A percentile compares a stretch with the other conserved stretches of the same genome.
Evolutionary conservation across 2,888 invertebrate genomes (phyloP).

Genomic region (Cancer borealis): DNA sequence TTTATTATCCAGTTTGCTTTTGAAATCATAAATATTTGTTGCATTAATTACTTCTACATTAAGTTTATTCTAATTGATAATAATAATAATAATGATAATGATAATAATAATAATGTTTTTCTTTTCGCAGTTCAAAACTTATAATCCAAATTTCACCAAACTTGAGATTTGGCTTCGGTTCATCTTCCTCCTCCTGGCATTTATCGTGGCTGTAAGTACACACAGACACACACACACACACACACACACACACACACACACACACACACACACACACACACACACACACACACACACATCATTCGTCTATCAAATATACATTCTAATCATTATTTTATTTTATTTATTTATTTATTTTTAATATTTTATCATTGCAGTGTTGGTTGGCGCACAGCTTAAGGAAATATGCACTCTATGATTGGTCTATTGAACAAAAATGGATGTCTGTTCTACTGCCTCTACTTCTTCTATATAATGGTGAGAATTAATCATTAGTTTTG

Average conservation of each 20-base stretch:
- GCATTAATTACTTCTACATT: too few species aligned
- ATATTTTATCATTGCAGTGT: slow-evolving; percentile 84
- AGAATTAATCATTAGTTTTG: slow-evolving; percentile 79
- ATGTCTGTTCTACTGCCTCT: slow-evolving; percentile 92
- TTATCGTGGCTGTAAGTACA: slow-evolving; percentile 89
- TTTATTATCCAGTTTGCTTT: too few species aligned
- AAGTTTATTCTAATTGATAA: not conserved
- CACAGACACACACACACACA: too few species aligned
- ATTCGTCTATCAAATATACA: not conserved
- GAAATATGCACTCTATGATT: slow-evolving; percentile 92
- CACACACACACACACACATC: slow-evolving; percentile 45
- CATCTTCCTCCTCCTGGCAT: slow-evolving; percentile 92
- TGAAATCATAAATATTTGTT: too few species aligned
- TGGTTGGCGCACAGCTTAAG: slow-evolving; percentile 94
- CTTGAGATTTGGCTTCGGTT: slow-evolving; percentile 98
- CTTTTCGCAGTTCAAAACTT: slow-evolving; percentile 92
- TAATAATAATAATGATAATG: not conserved
- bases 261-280: too few species aligned
- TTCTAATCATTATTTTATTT: not conserved
- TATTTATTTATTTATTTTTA: slow-evolving; percentile 35
- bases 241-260: too few species aligned
- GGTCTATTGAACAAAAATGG: slow-evolving; percentile 99
- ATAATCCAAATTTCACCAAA: slow-evolving; percentile 97
- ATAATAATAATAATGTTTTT: not conserved
- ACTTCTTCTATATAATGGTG: slow-evolving; percentile 94